Percentiles rank a stretch among this genome's conserved stretches.
Evolutionary conservation across 1,140 invertebrate genomes (phyloP).

Genomic region (Leptopilina clavipes): DNA sequence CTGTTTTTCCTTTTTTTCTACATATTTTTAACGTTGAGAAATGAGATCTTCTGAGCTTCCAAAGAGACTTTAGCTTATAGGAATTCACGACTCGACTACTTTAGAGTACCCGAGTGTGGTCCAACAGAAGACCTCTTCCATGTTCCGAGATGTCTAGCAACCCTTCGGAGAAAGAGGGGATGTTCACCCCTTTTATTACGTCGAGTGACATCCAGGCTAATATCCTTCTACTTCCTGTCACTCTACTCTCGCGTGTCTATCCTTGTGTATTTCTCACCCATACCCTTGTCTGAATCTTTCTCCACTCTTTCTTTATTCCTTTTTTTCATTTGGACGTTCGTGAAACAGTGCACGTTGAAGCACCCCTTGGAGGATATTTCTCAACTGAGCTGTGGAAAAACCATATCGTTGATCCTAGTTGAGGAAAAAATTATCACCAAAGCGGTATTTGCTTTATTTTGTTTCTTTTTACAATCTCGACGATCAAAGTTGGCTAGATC

Average conservation of each 20-base stretch:
- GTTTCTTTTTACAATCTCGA: background rate
- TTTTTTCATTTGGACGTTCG: constrained; percentile 32
- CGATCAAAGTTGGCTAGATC: background rate
- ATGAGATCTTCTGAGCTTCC: constrained; percentile 24
- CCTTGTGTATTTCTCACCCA: constrained; percentile 45
- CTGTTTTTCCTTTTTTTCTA: background rate
- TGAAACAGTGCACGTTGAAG: constrained; percentile 45
- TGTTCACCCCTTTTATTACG: constrained; percentile 55
- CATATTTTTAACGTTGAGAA: background rate
- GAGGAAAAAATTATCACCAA: constrained; percentile 3
- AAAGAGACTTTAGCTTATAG: constrained; percentile 19
- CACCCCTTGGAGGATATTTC: constrained; percentile 30
- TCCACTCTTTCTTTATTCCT: background rate
- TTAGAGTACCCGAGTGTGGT: constrained; percentile 26
- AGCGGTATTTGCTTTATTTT: constrained; percentile 1
- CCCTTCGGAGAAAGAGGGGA: constrained; percentile 48
- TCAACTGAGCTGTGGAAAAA: constrained; percentile 24
- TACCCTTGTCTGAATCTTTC: constrained; percentile 3
- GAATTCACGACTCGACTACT: constrained; percentile 22
- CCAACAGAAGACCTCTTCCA: constrained; percentile 46
- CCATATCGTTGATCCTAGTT: constrained; percentile 1
- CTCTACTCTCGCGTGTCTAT: constrained; percentile 54
- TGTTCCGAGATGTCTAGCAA: constrained; percentile 48
- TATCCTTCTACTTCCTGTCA: constrained; percentile 69
- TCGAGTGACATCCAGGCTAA: constrained; percentile 66